Base-by-base conservation (phyloP, 1,140 invertebrate genomes). In the Leptinotarsa lineolata region DNA sequence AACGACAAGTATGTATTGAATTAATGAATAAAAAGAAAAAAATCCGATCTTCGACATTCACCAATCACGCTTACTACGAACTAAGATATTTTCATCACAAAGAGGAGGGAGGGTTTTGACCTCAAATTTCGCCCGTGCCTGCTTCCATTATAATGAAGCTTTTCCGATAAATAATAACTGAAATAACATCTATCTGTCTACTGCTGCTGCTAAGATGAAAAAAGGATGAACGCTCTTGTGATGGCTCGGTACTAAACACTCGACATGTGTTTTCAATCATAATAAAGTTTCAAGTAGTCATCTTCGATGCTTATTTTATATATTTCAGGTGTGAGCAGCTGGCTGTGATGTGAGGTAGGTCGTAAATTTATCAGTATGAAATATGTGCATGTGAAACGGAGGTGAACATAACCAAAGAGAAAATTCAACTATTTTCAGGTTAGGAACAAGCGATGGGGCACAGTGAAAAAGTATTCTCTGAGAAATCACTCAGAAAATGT, bases 211-310 rank as follows among this genome's bases (percentile, higher is more conserved):
- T n/a, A 54, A 54, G 48, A 54, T 18, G 4, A 5, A 54, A 18
- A 18, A 54, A 54, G 48, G 16, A 54, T 4, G 48, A 5, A 18
- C 2, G 48, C n/a, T 54, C 48, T 54, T n/a, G 13, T 54, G 48
- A 54, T 54, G 13, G 48, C 15, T n/a, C 48, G 4, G 48, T 12
- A 54, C 48, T 54, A 54, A 54, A 54, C 48, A 54, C 48, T 54
- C n/a, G 48, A 54, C 48, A 54, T 54, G 16, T 54, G 48, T 54
- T 54, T 54, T 54, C 48, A 54, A 54, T 54, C 48, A 54, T 54
- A 54, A 54, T 54, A 54, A 54, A 54, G 48, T 54, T 18, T 54
- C 48, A 54, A 54, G 48, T 54, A 54, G 48, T 54, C 48, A 18
- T 54, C n/a, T 18, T n/a, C 48, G 4, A 15, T 54, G 48, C 48